Conservation (phyloP, 2,797 vertebrate species). For the Nasua narica region DNA sequence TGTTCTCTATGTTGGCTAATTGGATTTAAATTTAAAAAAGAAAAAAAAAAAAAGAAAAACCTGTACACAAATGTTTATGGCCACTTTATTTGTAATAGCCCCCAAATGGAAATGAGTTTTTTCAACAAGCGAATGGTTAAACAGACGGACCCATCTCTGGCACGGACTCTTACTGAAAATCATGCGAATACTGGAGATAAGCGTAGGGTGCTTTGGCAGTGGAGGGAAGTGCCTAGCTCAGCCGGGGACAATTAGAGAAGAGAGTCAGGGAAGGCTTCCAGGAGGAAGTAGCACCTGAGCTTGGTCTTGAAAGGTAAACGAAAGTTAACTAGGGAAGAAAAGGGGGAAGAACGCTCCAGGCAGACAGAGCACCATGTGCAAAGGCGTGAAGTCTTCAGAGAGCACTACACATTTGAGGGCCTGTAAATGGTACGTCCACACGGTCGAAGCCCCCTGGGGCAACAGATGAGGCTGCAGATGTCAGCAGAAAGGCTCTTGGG, state of each 20-base stretch:
- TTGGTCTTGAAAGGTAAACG: background rate
- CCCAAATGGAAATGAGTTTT: constrained; percentile 12
- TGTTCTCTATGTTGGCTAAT: no score
- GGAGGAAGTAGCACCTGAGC: background rate
- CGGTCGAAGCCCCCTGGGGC: background rate
- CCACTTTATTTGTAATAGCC: background rate
- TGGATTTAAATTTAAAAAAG: no score
- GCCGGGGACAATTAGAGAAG: background rate
- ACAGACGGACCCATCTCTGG: background rate
- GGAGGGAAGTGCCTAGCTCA: background rate
- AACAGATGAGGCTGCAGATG: background rate
- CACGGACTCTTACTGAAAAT: background rate
- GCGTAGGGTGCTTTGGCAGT: background rate
- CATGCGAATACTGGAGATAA: background rate
- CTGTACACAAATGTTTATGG: background rate
- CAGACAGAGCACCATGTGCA: background rate
- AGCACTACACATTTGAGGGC: background rate
- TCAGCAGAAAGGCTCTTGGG: background rate
- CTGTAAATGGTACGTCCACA: background rate
- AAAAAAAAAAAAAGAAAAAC: background rate
- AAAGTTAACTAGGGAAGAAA: background rate
- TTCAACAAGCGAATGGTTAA: background rate
- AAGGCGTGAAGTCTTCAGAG: background rate
- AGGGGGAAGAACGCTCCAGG: background rate
- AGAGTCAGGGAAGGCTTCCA: background rate